Evolutionary conservation across 2,113 vertebrate genomes (phyloP), one percentile per base, ranked within the genome.

Genomic region (Tragelaphus scriptus): DNA sequence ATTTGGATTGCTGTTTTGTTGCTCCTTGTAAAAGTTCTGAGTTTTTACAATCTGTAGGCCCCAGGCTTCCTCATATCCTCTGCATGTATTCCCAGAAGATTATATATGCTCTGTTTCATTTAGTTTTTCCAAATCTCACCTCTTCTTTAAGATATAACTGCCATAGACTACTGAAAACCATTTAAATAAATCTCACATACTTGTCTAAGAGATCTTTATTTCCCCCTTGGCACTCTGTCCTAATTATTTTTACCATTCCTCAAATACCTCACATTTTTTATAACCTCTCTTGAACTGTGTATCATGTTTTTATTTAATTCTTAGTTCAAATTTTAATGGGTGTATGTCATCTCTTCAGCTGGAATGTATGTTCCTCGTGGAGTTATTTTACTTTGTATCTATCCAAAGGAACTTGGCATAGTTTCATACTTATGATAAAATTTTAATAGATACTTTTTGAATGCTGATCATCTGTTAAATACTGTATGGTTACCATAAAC

Each of bases 381-480:
- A 23, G 32, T 88, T 90, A 88, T 91, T 47, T 85, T 87, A 63
- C 28, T 90, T 80, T 90, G 7, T 44, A 58, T 87, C 23, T 26
- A 58, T 84, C 23, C 23, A 58, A 87, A 90, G 28, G 49, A 93
- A n/a, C 23, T 86, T 80, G 56, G 19, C 68, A 88, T 84, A 30
- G 53, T 71, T 44, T 85, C 36, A 90, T 56, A 92, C 40, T 81
- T 93, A 81, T 3, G 30, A 95, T 82, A 95, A 93, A 91, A 68
- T 16, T 82, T 32, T 84, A 55, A 95, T 53, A 91, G 63, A 40
- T 49, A 32, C 14, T 4, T 90, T 89, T 63, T 75, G 49, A 96
- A 91, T 94, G 91, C 19, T 6, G 40, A 90, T 95, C 9, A 89
- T 79, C 51, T 96, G 21, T 90, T 95, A 30, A 88, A 94, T 97